These are phyloP conservation scores for Sigmodon hispidus DNA, from an alignment of 2,113 vertebrate species.

Conservation along the genomic window DNA sequence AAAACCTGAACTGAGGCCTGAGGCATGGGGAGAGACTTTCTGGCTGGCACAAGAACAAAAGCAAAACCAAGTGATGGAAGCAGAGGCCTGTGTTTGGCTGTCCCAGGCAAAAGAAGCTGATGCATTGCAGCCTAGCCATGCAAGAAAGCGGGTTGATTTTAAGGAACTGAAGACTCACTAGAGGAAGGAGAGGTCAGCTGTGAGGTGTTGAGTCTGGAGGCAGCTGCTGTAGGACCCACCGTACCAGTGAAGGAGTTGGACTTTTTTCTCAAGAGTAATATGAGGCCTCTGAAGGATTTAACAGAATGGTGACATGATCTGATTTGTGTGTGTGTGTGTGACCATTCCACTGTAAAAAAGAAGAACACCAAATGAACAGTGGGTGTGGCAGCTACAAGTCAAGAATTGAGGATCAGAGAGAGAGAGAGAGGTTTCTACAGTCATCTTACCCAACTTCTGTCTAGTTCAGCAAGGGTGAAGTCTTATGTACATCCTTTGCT, in stretches of 20 bases:
- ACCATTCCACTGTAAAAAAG: slow-evolving; percentile 35
- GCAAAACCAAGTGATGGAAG: neutral
- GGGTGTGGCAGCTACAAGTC: neutral
- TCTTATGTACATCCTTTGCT: neutral
- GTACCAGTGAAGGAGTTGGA: neutral
- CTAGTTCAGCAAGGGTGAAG: neutral
- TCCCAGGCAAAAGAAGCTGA: neutral
- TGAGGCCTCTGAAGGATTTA: neutral
- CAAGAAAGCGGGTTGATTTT: slow-evolving; percentile 29
- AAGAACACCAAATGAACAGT: neutral
- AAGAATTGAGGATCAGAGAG: neutral
- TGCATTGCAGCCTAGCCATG: neutral
- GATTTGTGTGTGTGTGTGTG: neutral
- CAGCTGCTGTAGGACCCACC: neutral
- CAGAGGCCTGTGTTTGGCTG: neutral
- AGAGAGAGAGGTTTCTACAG: neutral
- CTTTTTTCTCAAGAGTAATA: neutral
- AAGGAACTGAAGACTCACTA: slow-evolving; percentile 10
- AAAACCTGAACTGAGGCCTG: neutral
- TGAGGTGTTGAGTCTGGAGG: neutral
- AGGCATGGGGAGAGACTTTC: neutral
- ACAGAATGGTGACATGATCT: neutral
- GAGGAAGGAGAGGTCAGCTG: neutral
- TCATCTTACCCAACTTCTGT: neutral
- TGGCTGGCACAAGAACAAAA: neutral